Evolutionary conservation across 2,113 vertebrate species (phyloP).

Genomic region (Panurus biarmicus): DNA sequence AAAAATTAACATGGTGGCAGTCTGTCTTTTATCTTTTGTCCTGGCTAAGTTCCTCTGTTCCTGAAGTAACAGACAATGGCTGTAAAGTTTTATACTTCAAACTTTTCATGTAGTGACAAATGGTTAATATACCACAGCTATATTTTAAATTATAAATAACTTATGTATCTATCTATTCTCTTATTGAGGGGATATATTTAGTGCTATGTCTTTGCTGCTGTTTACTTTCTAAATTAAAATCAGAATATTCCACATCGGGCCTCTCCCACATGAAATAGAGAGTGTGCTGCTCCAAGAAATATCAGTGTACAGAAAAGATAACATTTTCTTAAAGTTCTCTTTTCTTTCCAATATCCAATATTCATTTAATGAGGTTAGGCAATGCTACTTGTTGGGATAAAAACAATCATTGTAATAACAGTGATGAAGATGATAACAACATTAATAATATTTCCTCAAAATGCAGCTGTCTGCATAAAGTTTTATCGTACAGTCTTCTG

Average conservation of each 20-base stretch:
- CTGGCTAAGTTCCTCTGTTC: background rate
- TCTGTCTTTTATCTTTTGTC: background rate
- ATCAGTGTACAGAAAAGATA: background rate
- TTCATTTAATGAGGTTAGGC: background rate
- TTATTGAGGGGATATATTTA: background rate
- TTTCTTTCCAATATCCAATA: background rate
- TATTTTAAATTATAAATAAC: background rate
- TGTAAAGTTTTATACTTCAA: background rate
- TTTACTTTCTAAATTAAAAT: background rate
- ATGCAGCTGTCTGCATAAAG: background rate
- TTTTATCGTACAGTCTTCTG: background rate
- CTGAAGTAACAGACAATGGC: background rate
- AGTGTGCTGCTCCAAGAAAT: background rate
- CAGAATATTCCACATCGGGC: background rate
- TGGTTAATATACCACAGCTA: background rate
- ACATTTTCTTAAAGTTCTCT: background rate
- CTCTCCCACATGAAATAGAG: background rate
- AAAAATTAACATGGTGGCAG: background rate
- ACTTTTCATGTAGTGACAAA: background rate
- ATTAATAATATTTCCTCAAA: background rate
- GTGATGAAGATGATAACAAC: background rate
- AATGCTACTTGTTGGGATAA: fast-evolving
- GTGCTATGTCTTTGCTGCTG: background rate
- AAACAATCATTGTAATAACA: background rate
- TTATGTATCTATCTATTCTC: background rate